phyloP scores from a whole-genome alignment of 2,113 vertebrate genomes.

The Protobothrops mucrosquamatus region DNA sequence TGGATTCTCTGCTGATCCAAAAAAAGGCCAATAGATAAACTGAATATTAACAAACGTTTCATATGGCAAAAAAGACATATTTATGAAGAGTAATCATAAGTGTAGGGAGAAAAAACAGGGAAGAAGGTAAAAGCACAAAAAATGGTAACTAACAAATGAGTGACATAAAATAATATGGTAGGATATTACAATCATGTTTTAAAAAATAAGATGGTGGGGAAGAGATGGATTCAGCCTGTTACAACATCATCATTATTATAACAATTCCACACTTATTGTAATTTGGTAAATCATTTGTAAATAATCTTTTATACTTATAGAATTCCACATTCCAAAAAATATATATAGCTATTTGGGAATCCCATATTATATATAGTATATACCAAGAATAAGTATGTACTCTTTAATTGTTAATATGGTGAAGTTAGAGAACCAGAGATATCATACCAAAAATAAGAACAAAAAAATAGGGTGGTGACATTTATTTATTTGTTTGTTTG shows the following conservation, averaged over 20 bases:
- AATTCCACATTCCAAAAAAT: neutral
- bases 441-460: neutral
- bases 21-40: conserved; percentile 1
- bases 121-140: neutral
- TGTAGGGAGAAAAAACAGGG: neutral
- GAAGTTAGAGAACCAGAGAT: neutral
- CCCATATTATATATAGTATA: neutral
- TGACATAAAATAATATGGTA: neutral
- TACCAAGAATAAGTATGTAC: neutral
- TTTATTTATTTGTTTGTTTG: neutral
- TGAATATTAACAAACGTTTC: conserved; percentile 6
- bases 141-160: conserved; percentile 7
- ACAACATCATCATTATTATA: neutral
- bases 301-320: neutral
- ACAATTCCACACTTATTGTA: neutral
- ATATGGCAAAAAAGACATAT: conserved; percentile 1
- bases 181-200: neutral
- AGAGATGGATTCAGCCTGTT: neutral
- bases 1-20: neutral
- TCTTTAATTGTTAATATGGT: neutral
- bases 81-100: neutral
- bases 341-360: neutral
- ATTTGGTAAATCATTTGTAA: neutral
- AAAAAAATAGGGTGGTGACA: neutral
- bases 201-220: neutral